These are phyloP conservation scores for Cheumatopsyche charites DNA, from an alignment of 1,140 invertebrate species.

Conservation along the genomic window DNA sequence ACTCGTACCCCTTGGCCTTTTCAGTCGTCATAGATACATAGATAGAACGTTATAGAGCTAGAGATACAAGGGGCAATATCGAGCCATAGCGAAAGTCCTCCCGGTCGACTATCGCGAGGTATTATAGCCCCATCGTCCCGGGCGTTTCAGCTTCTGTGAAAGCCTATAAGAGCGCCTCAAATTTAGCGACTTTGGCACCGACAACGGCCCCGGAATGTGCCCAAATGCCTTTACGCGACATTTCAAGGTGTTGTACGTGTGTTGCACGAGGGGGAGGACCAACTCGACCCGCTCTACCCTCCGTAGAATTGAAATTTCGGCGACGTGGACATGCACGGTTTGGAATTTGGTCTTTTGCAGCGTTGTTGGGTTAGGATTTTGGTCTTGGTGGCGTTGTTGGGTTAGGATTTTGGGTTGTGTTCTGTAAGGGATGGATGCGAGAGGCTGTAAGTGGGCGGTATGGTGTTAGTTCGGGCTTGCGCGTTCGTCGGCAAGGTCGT, in stretches of 20 bases:
- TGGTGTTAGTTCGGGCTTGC: too few relatives aligned
- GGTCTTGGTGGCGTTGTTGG: too few relatives aligned
- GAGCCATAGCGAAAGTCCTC: slow-evolving; percentile 28
- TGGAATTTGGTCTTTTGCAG: slow-evolving; percentile 54
- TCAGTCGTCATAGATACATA: too few relatives aligned
- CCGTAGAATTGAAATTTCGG: slow-evolving; percentile 44
- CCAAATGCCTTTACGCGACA: slow-evolving; percentile 43
- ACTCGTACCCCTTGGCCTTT: too few relatives aligned
- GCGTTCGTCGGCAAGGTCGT: too few relatives aligned
- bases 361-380: slow-evolving; percentile 44
- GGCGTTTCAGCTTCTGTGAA: slow-evolving; percentile 43
- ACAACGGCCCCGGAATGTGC: slow-evolving; percentile 43
- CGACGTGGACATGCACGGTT: slow-evolving; percentile 57
- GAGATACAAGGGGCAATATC: background rate
- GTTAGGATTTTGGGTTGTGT: too few relatives aligned
- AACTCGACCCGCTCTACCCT: too few relatives aligned
- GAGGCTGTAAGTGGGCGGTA: too few relatives aligned
- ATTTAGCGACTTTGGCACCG: slow-evolving; percentile 48
- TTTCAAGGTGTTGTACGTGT: slow-evolving; percentile 52
- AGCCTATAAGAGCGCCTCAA: slow-evolving; percentile 47
- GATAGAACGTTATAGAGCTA: too few relatives aligned
- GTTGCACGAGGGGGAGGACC: slow-evolving; percentile 51
- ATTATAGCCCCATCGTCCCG: slow-evolving; percentile 45
- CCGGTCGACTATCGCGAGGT: slow-evolving; percentile 38
- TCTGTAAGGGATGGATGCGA: too few relatives aligned